Conservation (phyloP, 2,888 invertebrate species). For the Blastobasis adustella region DNA sequence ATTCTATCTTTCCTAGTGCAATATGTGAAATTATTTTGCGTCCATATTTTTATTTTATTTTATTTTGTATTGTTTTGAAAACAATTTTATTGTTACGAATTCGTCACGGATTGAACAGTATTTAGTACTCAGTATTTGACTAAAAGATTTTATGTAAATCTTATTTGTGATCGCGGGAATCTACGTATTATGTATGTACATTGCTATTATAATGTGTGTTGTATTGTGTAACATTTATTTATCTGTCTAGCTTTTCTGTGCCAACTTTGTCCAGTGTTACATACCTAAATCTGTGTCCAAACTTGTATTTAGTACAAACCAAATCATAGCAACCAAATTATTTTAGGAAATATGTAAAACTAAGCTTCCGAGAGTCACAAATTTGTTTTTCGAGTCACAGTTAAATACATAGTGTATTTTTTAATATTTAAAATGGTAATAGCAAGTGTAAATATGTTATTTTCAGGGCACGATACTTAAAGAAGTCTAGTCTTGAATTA, state of each 20-base stretch:
- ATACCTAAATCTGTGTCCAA: slow-evolving; percentile 17
- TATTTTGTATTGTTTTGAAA: slow-evolving; percentile 16
- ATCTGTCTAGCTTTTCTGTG: neutral
- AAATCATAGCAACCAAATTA: slow-evolving; percentile 8
- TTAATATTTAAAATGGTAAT: slow-evolving; percentile 33
- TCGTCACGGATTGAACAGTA: slow-evolving; percentile 62
- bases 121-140: slow-evolving; percentile 54
- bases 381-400: slow-evolving; percentile 32
- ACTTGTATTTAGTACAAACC: neutral
- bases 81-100: slow-evolving; percentile 28
- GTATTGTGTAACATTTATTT: slow-evolving; percentile 17
- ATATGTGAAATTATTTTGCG: slow-evolving; percentile 69
- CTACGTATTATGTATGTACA: too few species aligned
- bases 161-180: too few species aligned
- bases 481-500: slow-evolving; percentile 60
- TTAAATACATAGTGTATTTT: slow-evolving; percentile 10
- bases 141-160: neutral
- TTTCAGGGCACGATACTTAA: slow-evolving; percentile 39
- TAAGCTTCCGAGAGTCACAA: slow-evolving; percentile 48
- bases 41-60: slow-evolving; percentile 52
- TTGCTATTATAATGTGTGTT: slow-evolving; percentile 11
- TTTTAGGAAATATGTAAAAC: slow-evolving; percentile 49
- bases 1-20: slow-evolving; percentile 52
- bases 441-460: too few species aligned
- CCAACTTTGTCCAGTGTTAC: slow-evolving; percentile 30